A percentile compares a stretch with the other conserved stretches of the same genome.
Conservation (phyloP, 2,888 invertebrate species). For the Cosmia trapezina region DNA sequence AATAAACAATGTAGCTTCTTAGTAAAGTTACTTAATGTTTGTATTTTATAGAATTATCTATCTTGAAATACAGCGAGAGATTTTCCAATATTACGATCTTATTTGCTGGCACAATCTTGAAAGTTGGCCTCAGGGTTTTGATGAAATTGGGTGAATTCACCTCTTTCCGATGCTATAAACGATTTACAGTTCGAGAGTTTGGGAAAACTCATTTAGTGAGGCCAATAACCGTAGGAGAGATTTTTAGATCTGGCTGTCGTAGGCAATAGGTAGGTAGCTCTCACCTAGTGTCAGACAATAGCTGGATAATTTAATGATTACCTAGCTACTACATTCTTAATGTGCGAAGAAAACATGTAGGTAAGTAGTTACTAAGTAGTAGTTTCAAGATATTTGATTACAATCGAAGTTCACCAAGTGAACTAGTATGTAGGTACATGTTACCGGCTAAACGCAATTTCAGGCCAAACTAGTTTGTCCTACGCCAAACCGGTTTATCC, state of each 20-base stretch:
- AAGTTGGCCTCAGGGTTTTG: conserved; percentile 50
- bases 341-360: neutral
- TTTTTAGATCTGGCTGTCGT: conserved; percentile 22
- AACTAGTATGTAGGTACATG: no score
- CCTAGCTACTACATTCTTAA: neutral
- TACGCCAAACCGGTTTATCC: no score
- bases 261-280: conserved; percentile 25
- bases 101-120: conserved; percentile 44
- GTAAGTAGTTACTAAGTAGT: neutral
- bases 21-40: conserved; percentile 1
- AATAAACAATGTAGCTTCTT: conserved; percentile 1
- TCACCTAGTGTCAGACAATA: neutral
- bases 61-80: conserved; percentile 22
- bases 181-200: conserved; percentile 49
- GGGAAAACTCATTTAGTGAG: conserved; percentile 58
- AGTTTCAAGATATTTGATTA: neutral
- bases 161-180: conserved; percentile 49
- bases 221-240: conserved; percentile 51
- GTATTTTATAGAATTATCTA: neutral
- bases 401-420: neutral
- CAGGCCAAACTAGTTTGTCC: no score
- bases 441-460: no score
- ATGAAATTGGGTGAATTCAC: conserved; percentile 47
- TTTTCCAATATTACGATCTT: conserved; percentile 46
- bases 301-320: neutral